Evolutionary conservation across 2,888 invertebrate species (phyloP), one percentile per base, ranked within the genome.

Genomic region (Melanophora roralis): DNA sequence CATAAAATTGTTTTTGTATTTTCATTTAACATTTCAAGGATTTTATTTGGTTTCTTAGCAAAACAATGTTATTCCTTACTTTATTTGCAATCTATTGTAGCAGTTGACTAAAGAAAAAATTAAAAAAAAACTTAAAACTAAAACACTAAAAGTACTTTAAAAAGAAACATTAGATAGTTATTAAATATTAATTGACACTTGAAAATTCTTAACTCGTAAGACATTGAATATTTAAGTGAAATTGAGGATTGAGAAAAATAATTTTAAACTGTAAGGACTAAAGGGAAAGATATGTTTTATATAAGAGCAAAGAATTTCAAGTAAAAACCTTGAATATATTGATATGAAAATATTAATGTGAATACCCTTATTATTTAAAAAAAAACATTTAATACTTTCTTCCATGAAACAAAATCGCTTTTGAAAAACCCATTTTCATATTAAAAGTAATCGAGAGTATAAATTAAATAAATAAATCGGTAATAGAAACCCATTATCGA

Each of bases 371-470:
- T 45, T 45, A 1, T 21, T 3, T 11, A 11, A 9, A 47, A 57
- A 38, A n/a, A n/a, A 6, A 21, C 40, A 11, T 45, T 34, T 43
- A 11, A 38, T 38, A 12, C 32, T 53, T 51, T 40, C 14, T 60
- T 60, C 23, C 53, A 14, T 57, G 64, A 27, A 36, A 11, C 9
- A 53, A 60, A 51, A 51, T 49, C 27, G 14, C 32, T 62, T 47
- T 45, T 12, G 7, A 21, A 38, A 12, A 49, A 53, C 14, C n/a
- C 14, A 38, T 49, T 72, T 45, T 68, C 36, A 57, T 67, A 68
- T 80, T 14, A 72, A 80, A 80, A 75, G 67, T 75, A 75, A 80
- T 80, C 72, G 71, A 62, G 65, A 51, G 6, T 67, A 72, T 67
- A 72, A 68, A 76, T 75, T 55, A 47, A 68, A 76, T 72, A 80